Evolutionary conservation across 1,140 invertebrate species (phyloP).

Genomic region (Octopus bimaculoides): DNA sequence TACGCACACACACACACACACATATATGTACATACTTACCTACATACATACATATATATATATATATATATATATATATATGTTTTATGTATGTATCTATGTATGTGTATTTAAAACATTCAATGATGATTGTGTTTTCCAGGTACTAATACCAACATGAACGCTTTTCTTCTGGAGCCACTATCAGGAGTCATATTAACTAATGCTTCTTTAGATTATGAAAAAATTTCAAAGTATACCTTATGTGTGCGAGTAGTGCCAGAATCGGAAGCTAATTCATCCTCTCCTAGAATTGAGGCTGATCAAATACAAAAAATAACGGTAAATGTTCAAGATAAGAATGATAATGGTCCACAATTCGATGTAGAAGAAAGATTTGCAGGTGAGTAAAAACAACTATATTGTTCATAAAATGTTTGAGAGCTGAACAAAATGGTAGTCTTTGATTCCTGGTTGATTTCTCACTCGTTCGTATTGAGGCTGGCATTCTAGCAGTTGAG

Average conservation of each 20-base stretch:
- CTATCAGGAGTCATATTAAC: background rate
- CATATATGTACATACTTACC: no score
- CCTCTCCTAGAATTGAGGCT: background rate
- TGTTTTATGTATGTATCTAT: no score
- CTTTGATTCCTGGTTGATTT: no score
- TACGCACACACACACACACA: no score
- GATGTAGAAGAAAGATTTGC: background rate
- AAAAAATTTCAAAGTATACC: background rate
- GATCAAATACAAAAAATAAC: constrained; percentile 17
- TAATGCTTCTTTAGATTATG: background rate
- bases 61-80: no score
- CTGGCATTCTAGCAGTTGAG: no score
- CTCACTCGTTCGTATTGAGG: no score
- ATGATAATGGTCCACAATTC: constrained; percentile 39
- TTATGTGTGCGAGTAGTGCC: background rate
- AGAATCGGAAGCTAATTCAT: background rate
- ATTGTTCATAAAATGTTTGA: background rate
- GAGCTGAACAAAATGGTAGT: no score
- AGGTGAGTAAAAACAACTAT: constrained; percentile 20
- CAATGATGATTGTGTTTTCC: background rate
- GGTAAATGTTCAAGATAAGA: constrained; percentile 29
- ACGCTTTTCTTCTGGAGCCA: background rate
- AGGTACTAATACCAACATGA: background rate
- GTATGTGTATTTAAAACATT: no score
- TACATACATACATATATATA: no score